phyloP scores from a whole-genome alignment of 2,888 invertebrate genomes.

The Drosophila atripex region DNA sequence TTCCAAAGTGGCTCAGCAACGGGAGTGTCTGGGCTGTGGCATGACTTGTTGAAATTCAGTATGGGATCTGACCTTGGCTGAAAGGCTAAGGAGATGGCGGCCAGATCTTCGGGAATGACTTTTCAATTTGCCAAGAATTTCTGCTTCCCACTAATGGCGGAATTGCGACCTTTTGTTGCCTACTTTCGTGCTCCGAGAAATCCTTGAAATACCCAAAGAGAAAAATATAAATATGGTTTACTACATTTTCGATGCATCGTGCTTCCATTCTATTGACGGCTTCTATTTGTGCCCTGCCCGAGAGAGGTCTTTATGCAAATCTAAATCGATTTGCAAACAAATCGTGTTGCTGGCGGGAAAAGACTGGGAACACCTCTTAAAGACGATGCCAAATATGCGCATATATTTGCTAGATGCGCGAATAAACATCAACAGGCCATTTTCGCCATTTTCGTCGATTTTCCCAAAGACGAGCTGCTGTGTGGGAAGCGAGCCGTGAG shows the following conservation, averaged over 20 bases:
- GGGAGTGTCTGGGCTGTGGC: slow-evolving; percentile 31
- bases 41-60: slow-evolving; percentile 36
- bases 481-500: slow-evolving; percentile 13
- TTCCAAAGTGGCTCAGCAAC: slow-evolving; percentile 22
- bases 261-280: slow-evolving; percentile 11
- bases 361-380: slow-evolving; percentile 4
- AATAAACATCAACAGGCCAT: slow-evolving; percentile 56
- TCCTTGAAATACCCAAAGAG: slow-evolving; percentile 24
- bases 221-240: slow-evolving; percentile 1
- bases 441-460: slow-evolving; percentile 43
- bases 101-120: slow-evolving; percentile 15
- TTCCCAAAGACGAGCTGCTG: slow-evolving; percentile 4
- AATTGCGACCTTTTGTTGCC: slow-evolving; percentile 17
- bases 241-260: slow-evolving; percentile 16
- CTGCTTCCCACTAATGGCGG: slow-evolving; percentile 3
- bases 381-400: slow-evolving; percentile 35
- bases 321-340: slow-evolving; percentile 39
- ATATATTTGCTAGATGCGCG: slow-evolving; percentile 28
- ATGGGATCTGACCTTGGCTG: slow-evolving; percentile 29
- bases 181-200: slow-evolving; percentile 7
- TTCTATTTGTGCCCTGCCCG: slow-evolving; percentile 12
- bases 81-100: slow-evolving; percentile 6
- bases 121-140: slow-evolving; percentile 23
- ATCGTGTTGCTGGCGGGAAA: slow-evolving; percentile 20
- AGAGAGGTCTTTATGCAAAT: slow-evolving; percentile 49